Base-by-base conservation (phyloP, 2,113 vertebrate genomes). In the Plecotus auritus region DNA sequence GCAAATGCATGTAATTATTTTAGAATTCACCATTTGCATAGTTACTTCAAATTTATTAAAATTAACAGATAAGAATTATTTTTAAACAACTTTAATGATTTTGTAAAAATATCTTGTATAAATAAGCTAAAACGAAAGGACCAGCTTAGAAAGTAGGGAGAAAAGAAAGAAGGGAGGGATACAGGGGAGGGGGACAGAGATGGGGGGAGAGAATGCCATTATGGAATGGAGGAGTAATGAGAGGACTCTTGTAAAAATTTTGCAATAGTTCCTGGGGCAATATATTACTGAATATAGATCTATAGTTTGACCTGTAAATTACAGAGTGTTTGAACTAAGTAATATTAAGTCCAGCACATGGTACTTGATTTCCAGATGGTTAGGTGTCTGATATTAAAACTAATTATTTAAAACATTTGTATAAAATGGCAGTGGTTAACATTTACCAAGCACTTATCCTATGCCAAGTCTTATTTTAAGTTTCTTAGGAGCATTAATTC, bases 161-260 rank as follows among this genome's bases (percentile, higher is more conserved):
- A 28, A 30, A 90, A 3, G 35, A 40, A 45, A 5, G 11, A 20
- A 45, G 26, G 14, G 17, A 37, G 1, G 23, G 2, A 30, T 6
- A 6, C 3, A 14, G 13, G 20, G 17, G 10, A 2, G 7, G 0
- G 1, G 2, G 9, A 5, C 0, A 1, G 9, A 20, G 6, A 2
- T 5, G 10, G 67, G 3, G 4, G n/a, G 2, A 22, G 16, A 20
- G 16, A 20, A 30, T 17, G 26, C 18, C 30, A 40, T 64, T 90
- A 35, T 84, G 35, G 37, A 85, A 82, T 59, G 22, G 2, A 26
- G 2, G 11, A 49, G 9, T 45, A 16, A 90, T 51, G 32, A 67
- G 64, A 64, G 7, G 30, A 69, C 32, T 40, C 30, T 78, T 40
- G 1, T n/a, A 45, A 77, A 73, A 49, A 47, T 3, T 17, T 94